phyloP scores from a whole-genome alignment of 2,888 invertebrate genomes.

The Rhogogaster chlorosoma region DNA sequence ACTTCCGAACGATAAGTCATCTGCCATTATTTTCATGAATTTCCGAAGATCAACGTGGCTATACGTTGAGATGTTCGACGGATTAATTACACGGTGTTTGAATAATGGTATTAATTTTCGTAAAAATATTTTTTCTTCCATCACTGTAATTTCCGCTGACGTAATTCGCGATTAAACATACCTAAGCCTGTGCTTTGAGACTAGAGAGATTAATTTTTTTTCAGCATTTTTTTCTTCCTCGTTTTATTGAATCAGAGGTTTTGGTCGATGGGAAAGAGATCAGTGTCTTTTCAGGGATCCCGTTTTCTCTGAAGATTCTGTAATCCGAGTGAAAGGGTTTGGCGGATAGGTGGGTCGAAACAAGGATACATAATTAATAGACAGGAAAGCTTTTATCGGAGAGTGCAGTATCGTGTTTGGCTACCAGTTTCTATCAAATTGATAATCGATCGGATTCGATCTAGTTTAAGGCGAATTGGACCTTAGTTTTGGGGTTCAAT shows the following conservation, averaged over 20 bases:
- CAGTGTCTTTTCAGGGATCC: constrained; percentile 22
- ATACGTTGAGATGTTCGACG: not conserved
- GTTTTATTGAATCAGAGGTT: constrained; percentile 18
- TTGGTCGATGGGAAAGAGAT: constrained; percentile 2
- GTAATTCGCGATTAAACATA: not conserved
- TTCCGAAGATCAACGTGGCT: not conserved
- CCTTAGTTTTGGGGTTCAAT: not conserved
- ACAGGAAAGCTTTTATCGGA: constrained; percentile 41
- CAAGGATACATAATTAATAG: constrained; percentile 48
- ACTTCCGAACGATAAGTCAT: not conserved
- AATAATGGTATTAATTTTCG: not conserved
- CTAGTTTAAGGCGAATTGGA: not conserved
- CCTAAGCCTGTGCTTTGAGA: not conserved
- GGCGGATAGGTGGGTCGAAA: not conserved
- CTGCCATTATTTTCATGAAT: not conserved
- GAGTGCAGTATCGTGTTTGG: constrained; percentile 39
- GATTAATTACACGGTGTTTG: not conserved
- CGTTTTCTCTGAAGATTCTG: constrained; percentile 22
- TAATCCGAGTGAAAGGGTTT: constrained; percentile 45
- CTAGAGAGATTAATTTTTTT: constrained; percentile 10
- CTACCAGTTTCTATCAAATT: constrained; percentile 29
- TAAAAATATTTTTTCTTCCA: not conserved
- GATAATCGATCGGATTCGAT: constrained; percentile 12
- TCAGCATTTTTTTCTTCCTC: not conserved
- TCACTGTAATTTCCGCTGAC: not conserved